phyloP scores from a whole-genome alignment of 2,113 vertebrate genomes.

The Nesogale talazaci region DNA sequence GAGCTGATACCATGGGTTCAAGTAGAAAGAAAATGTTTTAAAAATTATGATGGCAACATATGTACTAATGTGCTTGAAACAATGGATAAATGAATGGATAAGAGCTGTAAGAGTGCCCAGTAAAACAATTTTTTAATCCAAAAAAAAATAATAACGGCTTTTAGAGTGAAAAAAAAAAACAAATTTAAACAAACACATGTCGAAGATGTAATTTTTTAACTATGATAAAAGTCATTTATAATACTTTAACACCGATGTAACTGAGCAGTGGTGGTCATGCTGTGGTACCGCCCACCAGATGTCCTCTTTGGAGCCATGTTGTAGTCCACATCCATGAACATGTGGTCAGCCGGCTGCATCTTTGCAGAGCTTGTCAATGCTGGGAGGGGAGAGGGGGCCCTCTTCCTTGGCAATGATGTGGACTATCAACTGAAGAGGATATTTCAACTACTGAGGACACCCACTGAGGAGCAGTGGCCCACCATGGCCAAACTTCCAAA shows the following conservation, averaged over 20 bases:
- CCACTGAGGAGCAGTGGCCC: slow-evolving; percentile 97
- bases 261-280: slow-evolving; percentile 98
- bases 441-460: slow-evolving; percentile 97
- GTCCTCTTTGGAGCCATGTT: slow-evolving; percentile 98
- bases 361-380: slow-evolving; percentile 98
- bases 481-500: slow-evolving; percentile 98
- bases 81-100: too few species aligned
- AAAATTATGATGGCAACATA: too few species aligned
- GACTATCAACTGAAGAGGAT: slow-evolving; percentile 98
- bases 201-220: background rate
- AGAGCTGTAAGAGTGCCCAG: too few species aligned
- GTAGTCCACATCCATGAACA: slow-evolving; percentile 98
- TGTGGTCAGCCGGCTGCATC: slow-evolving; percentile 99
- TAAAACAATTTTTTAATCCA: too few species aligned
- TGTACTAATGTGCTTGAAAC: too few species aligned
- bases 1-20: too few species aligned
- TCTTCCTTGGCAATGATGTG: slow-evolving; percentile 97
- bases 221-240: slow-evolving; percentile 25
- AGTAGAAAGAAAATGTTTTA: too few species aligned
- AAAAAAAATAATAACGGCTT: too few species aligned
- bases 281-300: slow-evolving; percentile 98
- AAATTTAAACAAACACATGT: background rate
- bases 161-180: too few species aligned
- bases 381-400: slow-evolving; percentile 93
- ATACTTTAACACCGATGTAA: too few species aligned